Conservation (phyloP, 2,113 vertebrate species). For the Lasiurus cinereus region DNA sequence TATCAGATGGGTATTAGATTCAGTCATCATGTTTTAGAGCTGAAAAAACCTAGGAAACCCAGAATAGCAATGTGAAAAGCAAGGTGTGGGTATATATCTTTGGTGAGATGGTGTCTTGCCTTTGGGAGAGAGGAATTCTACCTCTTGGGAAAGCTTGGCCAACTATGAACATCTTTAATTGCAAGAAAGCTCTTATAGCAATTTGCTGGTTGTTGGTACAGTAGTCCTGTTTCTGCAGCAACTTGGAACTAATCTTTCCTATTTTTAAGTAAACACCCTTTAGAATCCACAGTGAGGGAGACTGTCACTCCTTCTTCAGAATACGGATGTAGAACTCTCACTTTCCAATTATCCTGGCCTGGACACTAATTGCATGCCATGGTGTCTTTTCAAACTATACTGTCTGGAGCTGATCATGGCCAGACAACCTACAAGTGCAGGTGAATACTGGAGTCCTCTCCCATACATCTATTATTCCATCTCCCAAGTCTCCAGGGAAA, state of each 20-base stretch:
- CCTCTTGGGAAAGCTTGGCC: neutral
- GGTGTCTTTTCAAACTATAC: conserved; percentile 2
- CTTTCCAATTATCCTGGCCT: neutral
- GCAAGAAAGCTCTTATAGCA: neutral
- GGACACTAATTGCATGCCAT: neutral
- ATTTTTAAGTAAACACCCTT: neutral
- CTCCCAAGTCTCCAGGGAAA: neutral
- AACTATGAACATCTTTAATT: neutral
- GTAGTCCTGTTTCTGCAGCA: neutral
- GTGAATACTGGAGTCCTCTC: neutral
- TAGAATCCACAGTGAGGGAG: neutral
- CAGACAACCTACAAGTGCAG: neutral
- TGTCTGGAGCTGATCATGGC: neutral
- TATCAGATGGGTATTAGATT: neutral
- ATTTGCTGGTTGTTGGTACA: neutral
- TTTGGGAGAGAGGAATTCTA: accelerated
- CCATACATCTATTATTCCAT: neutral
- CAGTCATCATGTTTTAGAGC: neutral
- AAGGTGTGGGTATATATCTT: neutral
- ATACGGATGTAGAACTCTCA: neutral
- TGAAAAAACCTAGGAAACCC: neutral
- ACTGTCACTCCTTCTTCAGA: neutral
- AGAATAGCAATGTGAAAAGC: neutral
- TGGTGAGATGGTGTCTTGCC: neutral
- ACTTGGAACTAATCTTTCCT: neutral